Evolutionary conservation across 2,888 invertebrate genomes (phyloP).

Genomic region (Pachydiplax longipennis): DNA sequence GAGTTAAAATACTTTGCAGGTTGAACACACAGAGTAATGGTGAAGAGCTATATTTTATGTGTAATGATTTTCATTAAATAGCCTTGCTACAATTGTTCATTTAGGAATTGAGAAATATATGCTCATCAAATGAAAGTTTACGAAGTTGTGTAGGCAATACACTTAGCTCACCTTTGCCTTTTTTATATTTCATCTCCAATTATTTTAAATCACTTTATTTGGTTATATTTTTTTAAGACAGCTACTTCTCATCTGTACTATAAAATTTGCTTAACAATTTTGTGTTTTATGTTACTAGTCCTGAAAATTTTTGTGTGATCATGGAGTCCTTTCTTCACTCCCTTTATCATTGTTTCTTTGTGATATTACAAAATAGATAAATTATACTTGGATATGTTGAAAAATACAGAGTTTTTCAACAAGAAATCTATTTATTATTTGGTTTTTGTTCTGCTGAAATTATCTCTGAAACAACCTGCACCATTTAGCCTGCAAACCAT

Average conservation of each 20-base stretch:
- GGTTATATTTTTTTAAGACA: background rate
- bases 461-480: background rate
- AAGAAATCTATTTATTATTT: conserved; percentile 10
- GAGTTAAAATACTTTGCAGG: background rate
- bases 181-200: background rate
- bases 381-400: conserved; percentile 8
- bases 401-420: conserved; percentile 15
- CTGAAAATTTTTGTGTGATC: conserved; percentile 2
- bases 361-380: conserved; percentile 29
- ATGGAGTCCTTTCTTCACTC: background rate
- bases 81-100: background rate
- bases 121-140: background rate
- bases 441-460: background rate
- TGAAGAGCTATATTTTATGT: background rate
- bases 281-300: conserved; percentile 36
- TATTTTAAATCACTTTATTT: background rate
- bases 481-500: background rate
- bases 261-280: background rate
- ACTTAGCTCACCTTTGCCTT: background rate
- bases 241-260: conserved; percentile 8
- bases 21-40: background rate
- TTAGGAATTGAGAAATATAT: background rate
- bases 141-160: conserved; percentile 17
- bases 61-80: background rate
- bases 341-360: conserved; percentile 17